Percentiles rank a stretch among this genome's conserved stretches.
Evolutionary conservation across 2,797 vertebrate species (phyloP).

Genomic region (Hippopotamyrus pictus): DNA sequence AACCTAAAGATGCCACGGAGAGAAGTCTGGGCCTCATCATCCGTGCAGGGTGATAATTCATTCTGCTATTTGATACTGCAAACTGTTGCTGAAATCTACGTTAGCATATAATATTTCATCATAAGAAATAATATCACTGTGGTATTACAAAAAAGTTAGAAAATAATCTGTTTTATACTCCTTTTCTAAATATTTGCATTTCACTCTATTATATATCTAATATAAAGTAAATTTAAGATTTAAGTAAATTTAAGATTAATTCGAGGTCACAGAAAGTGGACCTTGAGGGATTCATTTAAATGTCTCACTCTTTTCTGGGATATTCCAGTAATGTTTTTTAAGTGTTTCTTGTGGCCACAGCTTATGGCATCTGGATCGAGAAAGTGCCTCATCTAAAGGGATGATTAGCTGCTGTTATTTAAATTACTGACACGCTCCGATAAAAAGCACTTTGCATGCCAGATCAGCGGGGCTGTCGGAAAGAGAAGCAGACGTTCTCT

Average conservation of each 20-base stretch:
- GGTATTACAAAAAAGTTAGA: not conserved
- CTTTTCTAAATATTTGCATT: constrained; percentile 4
- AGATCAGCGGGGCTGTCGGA: constrained; percentile 34
- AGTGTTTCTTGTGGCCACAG: not conserved
- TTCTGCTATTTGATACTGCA: not conserved
- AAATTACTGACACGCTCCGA: constrained; percentile 18
- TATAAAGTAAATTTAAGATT: not conserved
- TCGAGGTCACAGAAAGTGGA: not conserved
- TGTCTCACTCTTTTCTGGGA: not conserved
- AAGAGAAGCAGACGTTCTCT: constrained; percentile 26
- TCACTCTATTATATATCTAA: not conserved
- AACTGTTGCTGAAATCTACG: not conserved
- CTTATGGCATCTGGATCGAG: not conserved
- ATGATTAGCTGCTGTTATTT: not conserved
- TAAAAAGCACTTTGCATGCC: constrained; percentile 33
- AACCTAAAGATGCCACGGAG: not conserved
- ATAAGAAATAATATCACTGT: not conserved
- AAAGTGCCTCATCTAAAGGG: not conserved
- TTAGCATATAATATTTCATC: not conserved
- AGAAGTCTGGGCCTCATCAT: not conserved
- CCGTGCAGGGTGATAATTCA: not conserved
- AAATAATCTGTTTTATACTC: constrained; percentile 7
- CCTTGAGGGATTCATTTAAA: not conserved
- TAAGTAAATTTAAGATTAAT: too few species aligned
- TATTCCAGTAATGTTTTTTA: not conserved